These are phyloP conservation scores for Pinna nobilis DNA, from an alignment of 1,140 invertebrate genomes.

Conservation along the genomic window DNA sequence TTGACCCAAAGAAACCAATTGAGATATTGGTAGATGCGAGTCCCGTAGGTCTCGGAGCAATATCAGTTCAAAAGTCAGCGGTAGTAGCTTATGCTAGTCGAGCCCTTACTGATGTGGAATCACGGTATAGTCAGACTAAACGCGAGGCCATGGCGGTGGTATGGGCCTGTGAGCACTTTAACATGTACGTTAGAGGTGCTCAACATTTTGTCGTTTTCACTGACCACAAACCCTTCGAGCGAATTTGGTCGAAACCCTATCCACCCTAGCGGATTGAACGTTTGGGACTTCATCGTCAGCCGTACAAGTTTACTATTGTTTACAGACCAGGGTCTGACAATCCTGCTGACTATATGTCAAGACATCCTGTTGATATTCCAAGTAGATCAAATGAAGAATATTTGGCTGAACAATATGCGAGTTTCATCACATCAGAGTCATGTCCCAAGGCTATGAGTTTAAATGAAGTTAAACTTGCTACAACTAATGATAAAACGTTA, in stretches of 20 bases:
- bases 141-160: slow-evolving; percentile 72
- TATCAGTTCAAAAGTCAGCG: slow-evolving; percentile 29
- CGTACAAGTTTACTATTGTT: slow-evolving; percentile 36
- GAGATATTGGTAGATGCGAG: slow-evolving; percentile 40
- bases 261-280: slow-evolving; percentile 43
- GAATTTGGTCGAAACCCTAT: slow-evolving; percentile 51
- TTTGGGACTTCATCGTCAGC: slow-evolving; percentile 48
- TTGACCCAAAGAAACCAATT: slow-evolving; percentile 40
- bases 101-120: slow-evolving; percentile 40
- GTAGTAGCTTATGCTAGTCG: slow-evolving; percentile 50
- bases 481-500: neutral
- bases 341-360: slow-evolving; percentile 25
- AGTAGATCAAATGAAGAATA: slow-evolving; percentile 6
- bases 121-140: slow-evolving; percentile 72
- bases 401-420: neutral
- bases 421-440: slow-evolving; percentile 16
- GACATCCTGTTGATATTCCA: slow-evolving; percentile 27
- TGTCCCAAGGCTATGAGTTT: slow-evolving; percentile 6
- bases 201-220: slow-evolving; percentile 66
- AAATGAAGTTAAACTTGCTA: too few species aligned
- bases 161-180: slow-evolving; percentile 73
- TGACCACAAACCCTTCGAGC: slow-evolving; percentile 68
- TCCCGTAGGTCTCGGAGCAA: slow-evolving; percentile 38
- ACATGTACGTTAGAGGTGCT: slow-evolving; percentile 70
- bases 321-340: slow-evolving; percentile 22